Evolutionary conservation across 2,888 invertebrate genomes (phyloP), one percentile per base, ranked within the genome.

Genomic region (Myopa tessellatipennis): DNA sequence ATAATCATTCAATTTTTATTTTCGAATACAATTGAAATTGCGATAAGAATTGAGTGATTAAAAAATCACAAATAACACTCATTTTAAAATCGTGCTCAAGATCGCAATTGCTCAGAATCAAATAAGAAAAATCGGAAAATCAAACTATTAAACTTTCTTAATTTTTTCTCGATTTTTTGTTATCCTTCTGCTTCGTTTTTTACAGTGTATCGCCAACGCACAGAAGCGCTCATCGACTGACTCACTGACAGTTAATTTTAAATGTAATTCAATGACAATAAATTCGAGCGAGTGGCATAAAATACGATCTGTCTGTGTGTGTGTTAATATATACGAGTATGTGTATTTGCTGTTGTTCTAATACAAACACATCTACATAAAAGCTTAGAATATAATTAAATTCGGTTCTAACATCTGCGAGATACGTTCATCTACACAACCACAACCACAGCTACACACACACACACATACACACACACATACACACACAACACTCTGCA

Each of bases 181-280:
- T 55, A 6, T 55, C 5, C 55, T n/a, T n/a, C 16, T 55, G 10
- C 55, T 14, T 55, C n/a, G 55, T 16, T 55, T 5, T 6, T 55
- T 16, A 3, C 55, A n/a, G 26, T 55, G 55, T 12, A n/a, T 8
- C 55, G n/a, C 34, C 12, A 36, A 40, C 36, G 14, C 26, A 38
- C 38, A 70, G 52, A 10, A 45, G 7, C 45, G 45, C 45, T 45
- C 69, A 69, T 14, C 18, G 52, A 70, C 70, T 26, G 45, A 40
- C 83, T 85, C 85, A 86, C 85, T 85, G 87, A 86, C 86, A 87
- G 87, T 87, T 87, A 87, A 87, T 87, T 87, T 87, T 85, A 86
- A 86, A 87, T 87, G 87, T 87, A 87, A 86, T 87, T 86, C 87
- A 86, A 87, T 87, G 86, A 83, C 87, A 84, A 87, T 87, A 87